Base-by-base conservation (phyloP, 2,888 invertebrate genomes). In the Gortyna flavago region DNA sequence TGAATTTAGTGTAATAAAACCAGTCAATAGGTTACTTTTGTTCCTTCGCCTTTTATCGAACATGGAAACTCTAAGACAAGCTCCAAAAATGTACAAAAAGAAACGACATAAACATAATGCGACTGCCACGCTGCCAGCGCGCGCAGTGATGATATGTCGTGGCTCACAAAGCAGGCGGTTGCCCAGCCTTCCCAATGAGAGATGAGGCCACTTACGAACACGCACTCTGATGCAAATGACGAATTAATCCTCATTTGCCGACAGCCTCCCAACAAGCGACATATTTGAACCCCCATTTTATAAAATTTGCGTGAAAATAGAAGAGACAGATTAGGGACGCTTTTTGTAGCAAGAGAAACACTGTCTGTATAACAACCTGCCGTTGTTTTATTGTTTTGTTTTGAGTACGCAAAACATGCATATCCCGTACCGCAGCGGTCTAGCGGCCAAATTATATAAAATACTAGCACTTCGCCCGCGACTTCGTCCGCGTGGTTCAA, bases 191-290 rank as follows among this genome's bases (percentile, higher is more conserved):
- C 72, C 44, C 57, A 48, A 16, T 65, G 84, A 79, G 25, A 29
- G 25, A 83, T 78, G 84, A 83, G 48, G 16, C 48, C 79, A 78
- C 84, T 79, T 41, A 59, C 35, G 25, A 78, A 59, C 79, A 83
- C 57, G 83, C 68, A 38, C 71, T 25, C 68, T 29, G 61, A 64
- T 77, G 61, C 77, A 65, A 76, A 83, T 72, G 44, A 65, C 72
- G 41, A 69, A 62, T 72, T 65, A 69, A 82, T 86, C 85, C 75
- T 85, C 86, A 69, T 83, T 65, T 41, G 44, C 32, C 54, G 25
- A 65, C 57, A 41, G n/a, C 57, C 41, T 79, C 25, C 25, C 21
- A 65, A 83, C n/a, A 48, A 18, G 41, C 57, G 21, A 77, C 83
- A 16, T 83, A 41, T 77, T 57, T 65, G 65, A 65, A 83, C 48